Evolutionary conservation across 2,888 invertebrate genomes (phyloP).

Genomic region (Synanthedon vespiformis): DNA sequence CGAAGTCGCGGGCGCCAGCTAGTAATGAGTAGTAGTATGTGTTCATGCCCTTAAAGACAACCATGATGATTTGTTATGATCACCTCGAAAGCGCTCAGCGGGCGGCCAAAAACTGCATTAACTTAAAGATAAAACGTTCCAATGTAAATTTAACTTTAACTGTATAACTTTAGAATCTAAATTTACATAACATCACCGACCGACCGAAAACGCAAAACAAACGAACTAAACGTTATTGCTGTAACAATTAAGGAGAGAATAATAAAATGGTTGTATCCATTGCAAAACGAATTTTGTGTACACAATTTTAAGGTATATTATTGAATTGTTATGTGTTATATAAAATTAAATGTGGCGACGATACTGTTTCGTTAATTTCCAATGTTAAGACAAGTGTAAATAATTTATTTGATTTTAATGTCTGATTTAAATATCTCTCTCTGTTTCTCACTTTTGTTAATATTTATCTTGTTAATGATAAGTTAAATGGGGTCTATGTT

Average conservation of each 20-base stretch:
- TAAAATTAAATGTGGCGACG: conserved; percentile 45
- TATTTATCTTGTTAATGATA: too few species aligned
- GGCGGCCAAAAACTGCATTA: conserved; percentile 56
- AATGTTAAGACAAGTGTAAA: conserved; percentile 56
- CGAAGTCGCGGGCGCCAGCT: too few species aligned
- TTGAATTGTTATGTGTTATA: conserved; percentile 14
- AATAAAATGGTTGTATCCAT: conserved; percentile 26
- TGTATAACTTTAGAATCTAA: conserved; percentile 12
- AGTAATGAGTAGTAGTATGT: conserved; percentile 6
- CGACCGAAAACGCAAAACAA: conserved; percentile 51
- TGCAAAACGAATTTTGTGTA: conserved; percentile 15
- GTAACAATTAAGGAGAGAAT: conserved; percentile 57
- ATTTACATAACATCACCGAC: conserved; percentile 11
- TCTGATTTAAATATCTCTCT: not conserved
- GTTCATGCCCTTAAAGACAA: conserved; percentile 17
- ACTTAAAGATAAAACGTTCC: conserved; percentile 16
- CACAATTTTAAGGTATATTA: conserved; percentile 14
- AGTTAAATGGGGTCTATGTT: too few species aligned
- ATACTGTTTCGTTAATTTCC: conserved; percentile 45
- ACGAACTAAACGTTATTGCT: conserved; percentile 51
- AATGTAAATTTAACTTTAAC: conserved; percentile 27
- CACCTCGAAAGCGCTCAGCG: conserved; percentile 48
- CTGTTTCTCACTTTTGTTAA: too few species aligned
- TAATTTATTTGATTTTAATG: conserved; percentile 48
- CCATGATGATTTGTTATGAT: conserved; percentile 62